Base-by-base conservation (phyloP, 2,797 vertebrate species). In the Pseudochromis fuscus region DNA sequence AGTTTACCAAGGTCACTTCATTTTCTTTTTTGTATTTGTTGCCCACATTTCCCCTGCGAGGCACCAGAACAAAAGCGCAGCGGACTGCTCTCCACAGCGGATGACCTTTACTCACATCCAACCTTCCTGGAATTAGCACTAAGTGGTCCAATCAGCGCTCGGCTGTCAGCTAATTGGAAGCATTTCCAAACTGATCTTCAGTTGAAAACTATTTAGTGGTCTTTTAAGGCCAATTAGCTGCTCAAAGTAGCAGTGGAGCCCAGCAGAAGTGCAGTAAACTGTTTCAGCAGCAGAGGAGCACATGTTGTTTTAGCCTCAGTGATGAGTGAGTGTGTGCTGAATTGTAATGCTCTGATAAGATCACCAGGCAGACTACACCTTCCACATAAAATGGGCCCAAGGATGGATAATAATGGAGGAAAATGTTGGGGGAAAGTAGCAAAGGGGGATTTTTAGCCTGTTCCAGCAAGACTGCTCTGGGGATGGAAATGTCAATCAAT, bases 141-240 rank as follows among this genome's bases (percentile, higher is more conserved):
- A 80, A 87, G 81, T 85, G 74, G 58, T 75, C 35, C 72, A 70
- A 80, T 79, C 63, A 83, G 60, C 25, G 6, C 76, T 74, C 24
- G 0, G 53, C 53, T 77, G 79, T 67, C 74, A 62, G 62, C 75
- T 87, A 83, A 87, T 85, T 80, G 82, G 66, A 72, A 42, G 49
- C 40, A 49, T 80, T 83, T 79, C 59, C 30, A 75, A 75, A 77
- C 60, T 73, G 58, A 85, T 84, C 76, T 62, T 59, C 37, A 49
- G 65, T 67, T 56, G 38, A 56, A 81, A 81, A 75, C 67, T 64
- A 42, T 78, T 85, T 65, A 72, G 68, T 31, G 33, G 37, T 65
- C 56, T 82, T 87, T 87, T 82, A 84, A 70, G 61, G 62, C 71
- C 79, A 84, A 86, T 86, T 82, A 81, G 79, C 68, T 21, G 27